Evolutionary conservation across 2,797 vertebrate genomes (phyloP).

Genomic region (Setipinna tenuifilis): DNA sequence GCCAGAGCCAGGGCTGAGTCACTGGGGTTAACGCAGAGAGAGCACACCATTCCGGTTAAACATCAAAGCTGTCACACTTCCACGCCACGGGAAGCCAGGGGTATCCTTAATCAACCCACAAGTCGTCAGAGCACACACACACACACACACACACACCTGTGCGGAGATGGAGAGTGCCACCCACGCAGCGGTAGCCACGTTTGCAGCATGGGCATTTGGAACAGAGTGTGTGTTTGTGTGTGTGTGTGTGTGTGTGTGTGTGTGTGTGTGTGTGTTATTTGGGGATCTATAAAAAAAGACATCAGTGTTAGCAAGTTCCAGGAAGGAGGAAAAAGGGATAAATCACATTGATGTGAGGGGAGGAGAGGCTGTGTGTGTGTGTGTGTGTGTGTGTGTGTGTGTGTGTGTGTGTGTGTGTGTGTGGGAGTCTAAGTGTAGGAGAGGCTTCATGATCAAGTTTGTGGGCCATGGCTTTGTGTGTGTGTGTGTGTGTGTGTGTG

Average conservation of each 20-base stretch:
- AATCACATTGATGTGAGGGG: not conserved
- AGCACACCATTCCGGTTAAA: not conserved
- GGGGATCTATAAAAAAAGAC: not conserved
- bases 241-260: too few species aligned
- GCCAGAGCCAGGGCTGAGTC: not conserved
- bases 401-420: too few species aligned
- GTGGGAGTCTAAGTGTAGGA: not conserved
- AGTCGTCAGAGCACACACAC: not conserved
- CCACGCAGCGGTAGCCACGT: not conserved
- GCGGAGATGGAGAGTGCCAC: not conserved
- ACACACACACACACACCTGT: too few species aligned
- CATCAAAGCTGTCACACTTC: not conserved
- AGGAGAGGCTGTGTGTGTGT: not conserved
- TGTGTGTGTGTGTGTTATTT: too few species aligned
- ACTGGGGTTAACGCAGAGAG: not conserved
- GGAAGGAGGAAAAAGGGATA: not conserved
- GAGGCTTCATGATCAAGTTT: not conserved
- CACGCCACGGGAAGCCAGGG: not conserved
- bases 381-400: too few species aligned
- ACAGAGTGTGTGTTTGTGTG: too few species aligned
- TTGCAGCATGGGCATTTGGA: not conserved
- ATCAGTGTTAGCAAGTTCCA: not conserved
- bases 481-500: too few species aligned
- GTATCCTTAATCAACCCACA: not conserved
- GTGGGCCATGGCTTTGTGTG: too few species aligned